Evolutionary conservation across 2,797 vertebrate species (phyloP), one percentile per base, ranked within the genome.

Genomic region (Garrulus glandarius): DNA sequence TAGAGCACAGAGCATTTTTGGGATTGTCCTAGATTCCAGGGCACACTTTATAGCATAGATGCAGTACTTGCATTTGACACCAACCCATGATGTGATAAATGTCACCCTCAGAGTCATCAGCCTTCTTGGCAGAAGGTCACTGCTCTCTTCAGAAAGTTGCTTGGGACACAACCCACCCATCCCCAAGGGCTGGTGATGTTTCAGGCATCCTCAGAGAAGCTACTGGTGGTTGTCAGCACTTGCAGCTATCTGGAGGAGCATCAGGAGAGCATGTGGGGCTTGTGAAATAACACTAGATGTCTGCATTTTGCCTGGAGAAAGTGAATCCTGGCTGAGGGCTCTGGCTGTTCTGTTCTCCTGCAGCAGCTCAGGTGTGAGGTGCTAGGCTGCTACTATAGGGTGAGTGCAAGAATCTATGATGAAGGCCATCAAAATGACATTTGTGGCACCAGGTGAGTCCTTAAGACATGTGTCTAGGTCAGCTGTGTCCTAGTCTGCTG

Each of bases 41-140:
- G 12, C 7, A 14, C n/a, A 27, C 15, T 47, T 30, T 24, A 9
- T 23, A 64, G 34, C 4, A 2, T 39, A 56, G 56, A 44, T 2
- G 1, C 30, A 59, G 30, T 3, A 2, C 8, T 41, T 7, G 5
- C 20, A 37, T 56, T 32, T 1, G 1, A 30, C 15, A 36, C 18
- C 37, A 36, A 55, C 47, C 27, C 36, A 9, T 26, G 37, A 29
- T 74, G 52, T 76, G 59, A 32, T 19, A 55, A 60, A 69, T 36
- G 43, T 23, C 63, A 61, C 18, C 9, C 17, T 36, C 19, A 37
- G 67, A 22, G 50, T 37, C 55, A 55, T n/a, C 37, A 67, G 23
- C 14, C 1, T 63, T 27, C 70, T 61, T 43, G 59, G 43, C 37
- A 79, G 43, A 47, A 91, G 26, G 43, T 81, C 41, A 15, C 32